Evolutionary conservation across 1,140 invertebrate species (phyloP), one percentile per base, ranked within the genome.

Genomic region (Chymomyza costata): DNA sequence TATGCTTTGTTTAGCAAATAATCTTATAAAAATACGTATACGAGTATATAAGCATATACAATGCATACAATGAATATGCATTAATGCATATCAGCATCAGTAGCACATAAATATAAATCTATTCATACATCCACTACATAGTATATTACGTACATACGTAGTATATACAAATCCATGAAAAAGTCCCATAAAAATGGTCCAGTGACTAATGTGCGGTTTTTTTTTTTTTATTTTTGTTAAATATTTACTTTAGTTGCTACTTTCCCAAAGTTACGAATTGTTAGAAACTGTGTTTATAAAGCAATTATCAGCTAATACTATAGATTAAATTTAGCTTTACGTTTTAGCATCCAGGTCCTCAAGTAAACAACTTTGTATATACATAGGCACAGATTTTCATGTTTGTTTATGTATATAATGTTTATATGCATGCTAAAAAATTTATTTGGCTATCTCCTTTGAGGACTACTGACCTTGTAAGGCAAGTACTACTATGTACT

Each of bases 171-270:
- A 11, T 28, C 0, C 15, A 13, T 30, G 21, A 39, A 54, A 51
- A 56, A 57, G n/a, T 2, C 47, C 48, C 53, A 17, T 21, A 17
- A 6, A 52, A n/a, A 39, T 30, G n/a, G 8, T 16, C 7, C 10
- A 34, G 30, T 61, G 58, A 61, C 46, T 61, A 61, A 61, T 45
- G 7, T 25, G 45, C 40, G 49, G 25, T n/a, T 37, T 53, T 59
- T 58, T 46, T 46, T 8, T 15, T 11, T 6, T 8, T n/a, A 0
- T 19, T 19, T 19, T 41, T 19, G 19, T n/a, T n/a, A n/a, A n/a
- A n/a, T n/a, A n/a, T n/a, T n/a, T n/a, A n/a, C n/a, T n/a, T n/a
- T n/a, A n/a, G n/a, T 2, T 34, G 14, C 46, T 17, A 44, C 52
- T 61, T 44, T 44, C 25, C 40, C 38, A 43, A 53, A 34, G 10